phyloP scores from a whole-genome alignment of 2,888 invertebrate genomes.

The Tortricodes alternella region DNA sequence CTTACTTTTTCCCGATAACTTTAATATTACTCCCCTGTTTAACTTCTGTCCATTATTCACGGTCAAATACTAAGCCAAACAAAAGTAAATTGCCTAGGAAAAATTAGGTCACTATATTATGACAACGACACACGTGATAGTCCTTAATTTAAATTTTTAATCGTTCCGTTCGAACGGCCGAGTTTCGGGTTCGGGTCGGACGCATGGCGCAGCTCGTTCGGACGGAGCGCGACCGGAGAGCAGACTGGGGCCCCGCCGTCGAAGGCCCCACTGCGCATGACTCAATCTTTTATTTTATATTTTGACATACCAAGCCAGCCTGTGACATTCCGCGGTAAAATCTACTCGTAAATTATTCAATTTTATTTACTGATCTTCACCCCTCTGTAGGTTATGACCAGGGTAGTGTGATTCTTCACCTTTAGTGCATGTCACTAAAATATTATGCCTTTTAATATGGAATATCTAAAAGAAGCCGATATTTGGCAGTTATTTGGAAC shows the following conservation, averaged over 20 bases:
- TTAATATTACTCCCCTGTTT: not conserved
- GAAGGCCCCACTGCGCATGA: conserved; percentile 60
- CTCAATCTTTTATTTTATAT: conserved; percentile 65
- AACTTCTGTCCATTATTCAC: conserved; percentile 29
- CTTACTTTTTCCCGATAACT: not conserved
- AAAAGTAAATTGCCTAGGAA: not conserved
- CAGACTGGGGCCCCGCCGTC: conserved; percentile 65
- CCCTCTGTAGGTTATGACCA: conserved; percentile 54
- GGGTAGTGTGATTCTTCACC: conserved; percentile 30
- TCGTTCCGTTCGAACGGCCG: conserved; percentile 50
- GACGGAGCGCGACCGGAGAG: conserved; percentile 61
- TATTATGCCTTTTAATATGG: conserved; percentile 1
- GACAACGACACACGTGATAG: not conserved
- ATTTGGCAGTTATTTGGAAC: too few species aligned
- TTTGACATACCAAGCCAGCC: conserved; percentile 78
- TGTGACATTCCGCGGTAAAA: conserved; percentile 76
- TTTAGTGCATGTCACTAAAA: conserved; percentile 17
- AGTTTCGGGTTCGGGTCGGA: conserved; percentile 53
- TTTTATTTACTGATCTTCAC: conserved; percentile 70
- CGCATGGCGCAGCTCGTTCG: conserved; percentile 55
- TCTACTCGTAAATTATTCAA: conserved; percentile 76
- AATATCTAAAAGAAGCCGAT: not conserved
- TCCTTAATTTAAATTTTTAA: conserved; percentile 38
- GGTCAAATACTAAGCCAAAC: conserved; percentile 10
- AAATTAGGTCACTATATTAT: too few species aligned